Evolutionary conservation across 2,888 invertebrate species (phyloP), one percentile per base, ranked within the genome.

Genomic region (Noctua pronuba): DNA sequence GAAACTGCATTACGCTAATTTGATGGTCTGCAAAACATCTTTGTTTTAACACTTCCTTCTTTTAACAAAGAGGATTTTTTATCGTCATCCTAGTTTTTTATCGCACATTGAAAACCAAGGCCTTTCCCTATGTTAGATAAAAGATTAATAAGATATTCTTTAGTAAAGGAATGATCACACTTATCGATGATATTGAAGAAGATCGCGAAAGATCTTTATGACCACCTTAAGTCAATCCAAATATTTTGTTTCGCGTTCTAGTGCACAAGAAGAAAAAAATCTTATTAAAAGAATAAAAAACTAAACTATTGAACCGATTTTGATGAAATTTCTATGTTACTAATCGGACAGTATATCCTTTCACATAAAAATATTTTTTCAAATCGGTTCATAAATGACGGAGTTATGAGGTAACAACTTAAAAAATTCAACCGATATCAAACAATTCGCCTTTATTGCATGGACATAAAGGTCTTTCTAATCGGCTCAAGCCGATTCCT

Each of bases 1-100:
- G 55, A 75, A 84, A 84, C 70, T 77, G 78, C 70, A 83, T 86
- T 83, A 86, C 83, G 58, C 13, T 86, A 72, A 77, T 83, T 77
- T 55, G 44, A 64, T 64, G 66, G 62, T 49, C 52, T 52, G 67
- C 44, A 65, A 58, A 55, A 55, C 31, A 52, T 73, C 62, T 71
- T 74, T 80, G 84, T 85, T 83, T 62, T 73, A 24, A 52, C 16
- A 80, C 67, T 83, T 83, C 83, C 83, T 60, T 58, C 55, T 62
- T 31, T 16, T 10, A 60, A 73, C 55, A 60, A 67, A 68, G 65
- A 5, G 41, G 16, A 64, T 85, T 81, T 70, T 85, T 75, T 38
- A 24, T 55, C 21, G n/a, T 52, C 60, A 67, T 18, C 24, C 24
- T 3, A 7, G 44, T 70, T 77, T 75, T 55, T 79, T 55, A 24